These are phyloP conservation scores for Hemistola chrysoprasaria DNA, from an alignment of 2,888 invertebrate genomes.

Conservation along the genomic window DNA sequence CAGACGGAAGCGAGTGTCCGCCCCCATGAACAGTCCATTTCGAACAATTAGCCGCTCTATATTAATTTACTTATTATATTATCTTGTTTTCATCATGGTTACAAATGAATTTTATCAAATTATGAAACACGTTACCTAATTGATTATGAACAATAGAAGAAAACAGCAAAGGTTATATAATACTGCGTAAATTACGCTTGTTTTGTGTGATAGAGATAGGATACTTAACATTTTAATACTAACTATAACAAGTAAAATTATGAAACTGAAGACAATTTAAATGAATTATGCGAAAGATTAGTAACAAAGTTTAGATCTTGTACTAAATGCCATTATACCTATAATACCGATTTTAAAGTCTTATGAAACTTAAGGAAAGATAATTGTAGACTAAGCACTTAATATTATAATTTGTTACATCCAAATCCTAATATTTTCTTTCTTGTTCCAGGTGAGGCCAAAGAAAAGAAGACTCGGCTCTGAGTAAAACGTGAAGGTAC, in stretches of 20 bases:
- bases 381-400: too few species aligned
- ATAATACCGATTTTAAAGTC: too few species aligned
- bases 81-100: constrained; percentile 38
- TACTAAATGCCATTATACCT: too few species aligned
- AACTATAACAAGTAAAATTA: not conserved
- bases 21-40: constrained; percentile 48
- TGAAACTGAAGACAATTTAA: constrained; percentile 4
- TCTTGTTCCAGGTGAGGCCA: constrained; percentile 55
- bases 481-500: not conserved
- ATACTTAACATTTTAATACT: constrained; percentile 12
- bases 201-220: constrained; percentile 15
- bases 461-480: constrained; percentile 21
- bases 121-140: constrained; percentile 48
- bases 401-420: too few species aligned
- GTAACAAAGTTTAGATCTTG: constrained; percentile 6
- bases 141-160: constrained; percentile 33
- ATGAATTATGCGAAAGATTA: constrained; percentile 13
- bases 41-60: constrained; percentile 43
- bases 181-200: constrained; percentile 16
- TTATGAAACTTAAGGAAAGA: too few species aligned
- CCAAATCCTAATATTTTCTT: constrained; percentile 15
- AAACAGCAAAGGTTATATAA: constrained; percentile 28
- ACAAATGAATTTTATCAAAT: constrained; percentile 44
- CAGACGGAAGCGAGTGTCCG: constrained; percentile 41
- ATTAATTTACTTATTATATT: constrained; percentile 55